These are phyloP conservation scores for Heliothis subflexa DNA, from an alignment of 1,140 invertebrate species.

Conservation along the genomic window DNA sequence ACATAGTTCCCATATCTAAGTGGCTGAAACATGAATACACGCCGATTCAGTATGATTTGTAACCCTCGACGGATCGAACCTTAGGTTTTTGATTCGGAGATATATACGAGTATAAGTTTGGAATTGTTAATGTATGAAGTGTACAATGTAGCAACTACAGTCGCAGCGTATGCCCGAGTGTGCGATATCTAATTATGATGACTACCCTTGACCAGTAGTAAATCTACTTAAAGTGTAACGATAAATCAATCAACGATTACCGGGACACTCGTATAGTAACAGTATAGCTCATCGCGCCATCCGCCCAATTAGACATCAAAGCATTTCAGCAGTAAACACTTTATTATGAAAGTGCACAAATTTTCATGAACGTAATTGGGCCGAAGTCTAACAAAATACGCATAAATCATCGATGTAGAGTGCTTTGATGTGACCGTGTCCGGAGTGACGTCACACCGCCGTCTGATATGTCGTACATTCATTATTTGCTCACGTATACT, in stretches of 20 bases:
- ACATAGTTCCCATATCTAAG: too few species aligned
- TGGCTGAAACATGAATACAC: too few species aligned
- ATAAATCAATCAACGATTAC: conserved; percentile 75
- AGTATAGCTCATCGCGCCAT: conserved; percentile 54
- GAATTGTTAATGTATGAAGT: too few species aligned
- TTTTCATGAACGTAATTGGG: conserved; percentile 77
- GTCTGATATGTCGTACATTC: conserved; percentile 77
- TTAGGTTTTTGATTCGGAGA: too few species aligned
- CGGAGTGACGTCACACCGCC: conserved; percentile 73
- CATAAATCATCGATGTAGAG: conserved; percentile 75
- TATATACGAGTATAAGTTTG: too few species aligned
- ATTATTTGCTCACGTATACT: conserved; percentile 81
- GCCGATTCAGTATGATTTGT: too few species aligned
- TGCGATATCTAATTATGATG: conserved; percentile 42
- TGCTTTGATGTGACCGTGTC: conserved; percentile 80
- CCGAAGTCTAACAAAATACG: conserved; percentile 72
- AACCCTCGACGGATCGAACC: too few species aligned
- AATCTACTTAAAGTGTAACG: conserved; percentile 46
- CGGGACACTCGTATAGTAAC: conserved; percentile 56
- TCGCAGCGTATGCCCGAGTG: background rate
- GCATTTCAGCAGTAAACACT: conserved; percentile 68
- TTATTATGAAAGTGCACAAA: conserved; percentile 79
- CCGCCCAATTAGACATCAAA: conserved; percentile 82
- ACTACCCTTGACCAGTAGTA: conserved; percentile 43
- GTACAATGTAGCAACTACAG: background rate